phyloP scores from a whole-genome alignment of 2,113 vertebrate species.

The Balaenoptera acutorostrata region DNA sequence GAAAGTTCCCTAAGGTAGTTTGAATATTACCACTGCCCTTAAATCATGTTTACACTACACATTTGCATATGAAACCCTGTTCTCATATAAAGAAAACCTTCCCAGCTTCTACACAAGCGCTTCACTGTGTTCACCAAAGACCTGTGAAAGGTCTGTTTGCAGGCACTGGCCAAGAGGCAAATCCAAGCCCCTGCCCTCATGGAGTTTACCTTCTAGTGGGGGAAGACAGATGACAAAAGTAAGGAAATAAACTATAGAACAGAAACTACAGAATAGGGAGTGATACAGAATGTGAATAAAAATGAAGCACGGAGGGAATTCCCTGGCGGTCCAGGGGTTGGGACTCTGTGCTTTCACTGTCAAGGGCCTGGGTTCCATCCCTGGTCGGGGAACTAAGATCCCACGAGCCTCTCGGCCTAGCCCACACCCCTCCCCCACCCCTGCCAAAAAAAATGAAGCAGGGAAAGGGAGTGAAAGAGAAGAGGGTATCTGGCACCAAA shows the following conservation, averaged over 20 bases:
- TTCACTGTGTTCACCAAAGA: not conserved
- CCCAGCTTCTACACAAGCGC: not conserved
- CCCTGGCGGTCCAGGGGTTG: not conserved
- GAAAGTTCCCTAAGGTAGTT: not conserved
- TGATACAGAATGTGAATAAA: not conserved
- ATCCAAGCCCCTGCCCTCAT: not conserved
- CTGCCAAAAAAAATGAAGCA: not conserved
- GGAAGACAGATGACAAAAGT: not conserved
- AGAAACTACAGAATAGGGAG: not conserved
- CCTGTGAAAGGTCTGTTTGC: not conserved
- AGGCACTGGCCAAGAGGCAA: not conserved
- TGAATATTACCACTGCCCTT: not conserved
- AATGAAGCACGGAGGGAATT: not conserved
- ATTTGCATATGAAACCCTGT: not conserved
- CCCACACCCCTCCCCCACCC: too few relatives aligned
- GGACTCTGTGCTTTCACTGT: not conserved
- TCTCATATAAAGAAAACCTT: not conserved
- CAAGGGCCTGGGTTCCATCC: not conserved
- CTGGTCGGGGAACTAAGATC: not conserved
- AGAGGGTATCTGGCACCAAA: not conserved
- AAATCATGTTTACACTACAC: not conserved
- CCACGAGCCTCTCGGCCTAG: not conserved
- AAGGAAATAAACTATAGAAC: not conserved
- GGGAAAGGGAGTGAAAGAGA: not conserved
- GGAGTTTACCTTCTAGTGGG: not conserved